phyloP scores from a whole-genome alignment of 1,140 invertebrate species.

The Drosophila parabipectinata region DNA sequence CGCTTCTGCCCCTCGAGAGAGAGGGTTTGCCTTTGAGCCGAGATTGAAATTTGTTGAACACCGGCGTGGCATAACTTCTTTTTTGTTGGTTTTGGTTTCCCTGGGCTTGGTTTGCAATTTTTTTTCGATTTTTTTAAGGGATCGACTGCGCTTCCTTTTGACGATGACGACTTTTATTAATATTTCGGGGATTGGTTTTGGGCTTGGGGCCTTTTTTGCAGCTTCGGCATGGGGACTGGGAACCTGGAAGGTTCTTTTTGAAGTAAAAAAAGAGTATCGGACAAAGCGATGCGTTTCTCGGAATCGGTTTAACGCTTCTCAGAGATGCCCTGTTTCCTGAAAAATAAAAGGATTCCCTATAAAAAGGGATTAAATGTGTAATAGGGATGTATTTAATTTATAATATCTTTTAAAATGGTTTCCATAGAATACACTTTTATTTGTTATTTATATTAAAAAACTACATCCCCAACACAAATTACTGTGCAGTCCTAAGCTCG shows the following conservation, averaged over 20 bases:
- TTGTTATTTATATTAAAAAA: neutral
- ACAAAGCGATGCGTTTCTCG: constrained; percentile 76
- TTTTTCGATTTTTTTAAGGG: constrained; percentile 20
- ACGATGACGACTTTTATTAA: constrained; percentile 82
- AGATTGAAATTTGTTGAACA: constrained; percentile 81
- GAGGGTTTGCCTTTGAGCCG: constrained; percentile 63
- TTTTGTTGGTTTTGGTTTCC: constrained; percentile 27
- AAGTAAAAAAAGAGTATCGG: constrained; percentile 32
- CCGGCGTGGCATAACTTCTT: constrained; percentile 74
- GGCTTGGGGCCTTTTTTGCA: constrained; percentile 52
- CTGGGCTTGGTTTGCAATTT: constrained; percentile 4
- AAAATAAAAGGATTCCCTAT: constrained; percentile 1
- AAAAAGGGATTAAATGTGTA: neutral
- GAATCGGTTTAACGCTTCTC: constrained; percentile 58
- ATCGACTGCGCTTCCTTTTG: constrained; percentile 74
- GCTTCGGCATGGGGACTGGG: constrained; percentile 6
- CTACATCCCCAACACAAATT: neutral
- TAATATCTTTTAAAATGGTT: neutral
- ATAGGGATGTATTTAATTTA: constrained; percentile 1
- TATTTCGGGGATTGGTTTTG: constrained; percentile 68
- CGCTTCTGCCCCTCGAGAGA: constrained; percentile 10
- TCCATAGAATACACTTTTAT: neutral
- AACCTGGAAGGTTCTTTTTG: constrained; percentile 5
- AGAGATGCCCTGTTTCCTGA: constrained; percentile 25
- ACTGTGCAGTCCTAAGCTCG: constrained; percentile 27